Evolutionary conservation across 2,113 vertebrate genomes (phyloP), one percentile per base, ranked within the genome.

Genomic region (Rhabdornis inornatus): DNA sequence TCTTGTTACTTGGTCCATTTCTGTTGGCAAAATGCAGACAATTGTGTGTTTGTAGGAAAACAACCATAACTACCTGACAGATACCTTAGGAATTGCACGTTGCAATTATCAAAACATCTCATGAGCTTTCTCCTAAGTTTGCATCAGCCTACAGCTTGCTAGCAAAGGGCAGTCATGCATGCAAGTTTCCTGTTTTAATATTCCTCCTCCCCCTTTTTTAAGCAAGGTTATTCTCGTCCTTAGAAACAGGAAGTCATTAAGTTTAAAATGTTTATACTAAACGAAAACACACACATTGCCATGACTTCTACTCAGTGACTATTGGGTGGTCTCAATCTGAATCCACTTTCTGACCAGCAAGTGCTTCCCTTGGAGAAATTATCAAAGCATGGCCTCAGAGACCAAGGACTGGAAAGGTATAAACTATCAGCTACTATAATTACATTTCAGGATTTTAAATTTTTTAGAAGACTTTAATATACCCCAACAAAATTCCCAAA

Each of bases 221-320:
- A 84, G 52, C 7, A 77, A 91, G 64, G 64, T 75, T 75, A 85
- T 77, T 95, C 85, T 93, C 86, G 69, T 94, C 88, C 90, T 85
- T 61, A 82, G 88, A 94, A 96, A 92, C 76, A 94, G 93, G 96
- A 97, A 95, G 60, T 92, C 83, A 87, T 97, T 92, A 94, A 92
- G 66, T 82, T 84, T 69, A 78, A 89, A 87, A 95, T 91, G 81
- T 96, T 97, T 94, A 87, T 57, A 47, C 86, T 95, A 94, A 88
- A 92, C n/a, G 85, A 95, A 94, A 97, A 95, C 82, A 95, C 52
- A 88, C 85, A 77, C 59, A 95, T 35, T 95, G 66, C 45, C 31
- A 61, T 49, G 78, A 83, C 70, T 87, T 63, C 31, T 87, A 64
- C 68, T 52, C 69, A 47, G 65, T 63, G 33, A 83, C 87, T 89